These are phyloP conservation scores for Bubo scandiacus DNA, from an alignment of 2,113 vertebrate genomes.

Conservation along the genomic window DNA sequence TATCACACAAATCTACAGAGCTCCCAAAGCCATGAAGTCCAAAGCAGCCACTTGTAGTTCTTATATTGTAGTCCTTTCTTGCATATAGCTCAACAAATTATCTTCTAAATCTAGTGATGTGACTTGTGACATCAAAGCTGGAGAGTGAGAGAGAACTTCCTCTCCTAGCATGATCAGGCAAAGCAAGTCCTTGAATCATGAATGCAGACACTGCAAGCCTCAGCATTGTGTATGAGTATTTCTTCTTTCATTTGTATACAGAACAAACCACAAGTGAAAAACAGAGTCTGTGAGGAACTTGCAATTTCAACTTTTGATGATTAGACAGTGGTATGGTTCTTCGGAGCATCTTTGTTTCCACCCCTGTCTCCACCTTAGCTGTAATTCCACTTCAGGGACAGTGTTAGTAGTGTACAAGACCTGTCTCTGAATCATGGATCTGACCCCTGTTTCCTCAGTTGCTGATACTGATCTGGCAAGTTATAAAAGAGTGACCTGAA, in stretches of 20 bases:
- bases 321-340: neutral
- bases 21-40: neutral
- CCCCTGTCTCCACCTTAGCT: neutral
- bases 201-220: neutral
- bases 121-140: neutral
- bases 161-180: neutral
- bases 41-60: neutral
- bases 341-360: neutral
- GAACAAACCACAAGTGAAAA: neutral
- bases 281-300: neutral
- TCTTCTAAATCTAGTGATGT: neutral
- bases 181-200: neutral
- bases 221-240: rapidly evolving
- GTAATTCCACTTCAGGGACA: neutral
- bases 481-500: neutral
- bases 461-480: neutral
- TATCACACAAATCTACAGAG: neutral
- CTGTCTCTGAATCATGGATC: neutral
- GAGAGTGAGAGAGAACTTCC: neutral
- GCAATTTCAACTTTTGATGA: neutral
- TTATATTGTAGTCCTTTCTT: neutral
- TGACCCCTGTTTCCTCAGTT: neutral
- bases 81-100: neutral
- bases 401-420: neutral
- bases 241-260: neutral